Evolutionary conservation across 1,140 invertebrate species (phyloP), one percentile per base, ranked within the genome.

Genomic region (Plodia interpunctella): DNA sequence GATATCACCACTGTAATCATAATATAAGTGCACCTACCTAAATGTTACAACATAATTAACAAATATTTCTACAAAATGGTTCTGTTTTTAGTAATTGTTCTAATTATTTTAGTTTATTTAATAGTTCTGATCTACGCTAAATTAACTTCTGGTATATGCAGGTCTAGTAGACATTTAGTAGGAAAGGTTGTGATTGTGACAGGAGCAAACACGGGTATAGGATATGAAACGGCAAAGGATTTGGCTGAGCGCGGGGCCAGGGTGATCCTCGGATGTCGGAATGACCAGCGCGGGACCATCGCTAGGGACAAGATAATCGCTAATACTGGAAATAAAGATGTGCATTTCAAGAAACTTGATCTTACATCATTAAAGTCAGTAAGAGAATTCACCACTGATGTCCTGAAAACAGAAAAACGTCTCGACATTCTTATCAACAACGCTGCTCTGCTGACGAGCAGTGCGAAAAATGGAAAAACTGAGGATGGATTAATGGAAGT

Each of bases 401-500:
- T 95, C 32, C 90, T 92, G 9, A 83, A 90, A 61, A 92, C 91
- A 17, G 94, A 95, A 81, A 63, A 81, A 18, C 90, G 91, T 60
- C 77, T 97, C 5, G 93, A 97, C 81, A 93, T 96, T 18, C 79
- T 97, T 1, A 92, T 96, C 49, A 95, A 96, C 71, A 96, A 96
- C 79, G 95, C 95, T 6, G 94, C 93, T 10, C 74, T 2, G n/a
- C n/a, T 19, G 90, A 3, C 15, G 60, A n/a, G n/a, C n/a, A n/a
- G 50, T n/a, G 9, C 55, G 5, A 25, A 20, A 28, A 15, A 62
- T 11, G 67, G 20, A 78, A 92, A 79, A 63, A 92, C 66, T 92
- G 93, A 93, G 68, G 95, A 97, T 85, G 94, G 94, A 5, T 74
- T 96, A 9, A 95, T 97, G 76, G 83, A 93, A 62, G 94, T 94